Conservation (phyloP, 2,797 vertebrate species). For the Leptodactylus fallax region DNA sequence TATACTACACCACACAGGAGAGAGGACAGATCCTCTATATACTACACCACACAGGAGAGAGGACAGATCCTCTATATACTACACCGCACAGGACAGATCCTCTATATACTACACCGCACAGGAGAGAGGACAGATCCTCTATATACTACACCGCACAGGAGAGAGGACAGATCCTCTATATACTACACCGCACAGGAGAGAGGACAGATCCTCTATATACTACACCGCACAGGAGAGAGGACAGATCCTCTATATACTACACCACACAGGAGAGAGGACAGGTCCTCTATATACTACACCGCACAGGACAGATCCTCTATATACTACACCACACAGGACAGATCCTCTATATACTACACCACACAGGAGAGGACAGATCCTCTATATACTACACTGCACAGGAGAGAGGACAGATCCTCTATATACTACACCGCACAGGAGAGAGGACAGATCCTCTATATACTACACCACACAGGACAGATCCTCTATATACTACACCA, state of each 20-base stretch:
- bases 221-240: not conserved
- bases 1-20: conserved; percentile 1
- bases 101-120: conserved; percentile 12
- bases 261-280: not conserved
- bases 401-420: not conserved
- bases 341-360: not conserved
- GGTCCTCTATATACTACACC: not conserved
- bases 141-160: conserved; percentile 3
- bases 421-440: not conserved
- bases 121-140: not conserved
- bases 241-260: not conserved
- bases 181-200: conserved; percentile 10
- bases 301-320: not conserved
- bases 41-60: not conserved
- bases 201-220: not conserved
- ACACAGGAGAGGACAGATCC: not conserved
- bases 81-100: not conserved
- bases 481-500: conserved; percentile 2
- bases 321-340: not conserved
- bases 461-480: not conserved
- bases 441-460: not conserved
- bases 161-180: not conserved
- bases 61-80: conserved; percentile 2
- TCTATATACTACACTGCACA: conserved; percentile 4
- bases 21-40: not conserved